Percentiles rank a stretch among this genome's conserved stretches.
Evolutionary conservation across 2,888 invertebrate genomes (phyloP).

Genomic region (Poecilobothrus nobilitatus): DNA sequence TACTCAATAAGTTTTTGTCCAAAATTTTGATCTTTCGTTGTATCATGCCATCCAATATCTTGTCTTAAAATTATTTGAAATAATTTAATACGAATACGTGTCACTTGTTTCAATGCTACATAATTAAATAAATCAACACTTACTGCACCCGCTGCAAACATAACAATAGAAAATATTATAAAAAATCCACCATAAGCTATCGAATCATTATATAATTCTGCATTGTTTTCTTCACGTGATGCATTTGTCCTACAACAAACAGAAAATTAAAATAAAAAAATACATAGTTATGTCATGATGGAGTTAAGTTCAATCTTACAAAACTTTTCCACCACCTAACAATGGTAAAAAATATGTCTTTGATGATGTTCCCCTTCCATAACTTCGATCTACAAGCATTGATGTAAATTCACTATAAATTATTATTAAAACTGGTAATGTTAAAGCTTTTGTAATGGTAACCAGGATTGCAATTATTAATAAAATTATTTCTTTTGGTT

Average conservation of each 20-base stretch:
- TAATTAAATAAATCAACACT: constrained; percentile 61
- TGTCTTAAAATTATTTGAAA: constrained; percentile 58
- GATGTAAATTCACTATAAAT: constrained; percentile 66
- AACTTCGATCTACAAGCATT: constrained; percentile 59
- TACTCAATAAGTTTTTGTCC: constrained; percentile 68
- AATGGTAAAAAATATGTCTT: constrained; percentile 49
- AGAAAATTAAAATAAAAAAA: constrained; percentile 15
- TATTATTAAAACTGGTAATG: constrained; percentile 59
- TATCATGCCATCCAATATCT: constrained; percentile 67
- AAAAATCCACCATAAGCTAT: constrained; percentile 58
- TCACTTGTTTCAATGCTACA: constrained; percentile 55
- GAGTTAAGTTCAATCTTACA: constrained; percentile 40
- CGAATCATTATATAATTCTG: constrained; percentile 57
- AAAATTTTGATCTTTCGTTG: constrained; percentile 61
- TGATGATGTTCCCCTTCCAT: constrained; percentile 50
- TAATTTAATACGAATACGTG: constrained; percentile 53
- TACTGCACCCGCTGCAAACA: constrained; percentile 55
- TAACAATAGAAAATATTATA: constrained; percentile 49
- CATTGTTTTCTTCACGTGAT: constrained; percentile 47
- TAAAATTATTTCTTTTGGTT: constrained; percentile 49
- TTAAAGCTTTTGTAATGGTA: constrained; percentile 53
- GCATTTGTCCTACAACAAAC: constrained; percentile 46
- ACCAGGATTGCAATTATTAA: constrained; percentile 51
- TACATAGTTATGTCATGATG: too few relatives aligned
- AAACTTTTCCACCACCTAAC: constrained; percentile 56